Evolutionary conservation across 2,113 vertebrate species (phyloP).

Genomic region (Urocynchramus pylzowi): DNA sequence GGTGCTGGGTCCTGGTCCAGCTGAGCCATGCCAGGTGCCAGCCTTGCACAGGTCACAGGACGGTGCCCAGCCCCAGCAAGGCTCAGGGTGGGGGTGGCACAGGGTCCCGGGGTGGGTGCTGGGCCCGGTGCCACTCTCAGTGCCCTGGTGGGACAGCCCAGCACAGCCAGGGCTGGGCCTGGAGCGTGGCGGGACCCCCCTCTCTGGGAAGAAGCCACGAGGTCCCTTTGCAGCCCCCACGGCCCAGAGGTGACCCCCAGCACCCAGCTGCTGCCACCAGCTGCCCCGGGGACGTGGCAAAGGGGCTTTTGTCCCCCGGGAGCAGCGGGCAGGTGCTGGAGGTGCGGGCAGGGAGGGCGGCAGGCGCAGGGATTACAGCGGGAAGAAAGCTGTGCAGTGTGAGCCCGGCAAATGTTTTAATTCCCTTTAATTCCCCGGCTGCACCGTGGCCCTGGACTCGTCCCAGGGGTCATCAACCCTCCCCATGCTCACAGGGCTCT

Average conservation of each 20-base stretch:
- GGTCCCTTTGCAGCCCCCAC: neutral
- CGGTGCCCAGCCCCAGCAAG: neutral
- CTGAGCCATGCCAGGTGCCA: neutral
- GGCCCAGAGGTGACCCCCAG: neutral
- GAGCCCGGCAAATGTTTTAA: conserved; percentile 40
- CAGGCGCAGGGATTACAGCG: neutral
- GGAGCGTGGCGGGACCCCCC: neutral
- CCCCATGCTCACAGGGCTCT: accelerated
- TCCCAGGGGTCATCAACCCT: neutral
- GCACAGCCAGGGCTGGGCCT: neutral
- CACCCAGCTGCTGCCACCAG: neutral
- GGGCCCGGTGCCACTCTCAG: neutral
- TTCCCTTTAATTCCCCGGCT: neutral
- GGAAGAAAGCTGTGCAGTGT: neutral
- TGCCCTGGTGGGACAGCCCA: accelerated
- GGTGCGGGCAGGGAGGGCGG: neutral
- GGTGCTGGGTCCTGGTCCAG: too few species aligned
- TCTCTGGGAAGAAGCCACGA: neutral
- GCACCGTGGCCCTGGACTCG: neutral
- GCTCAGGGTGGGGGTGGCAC: neutral
- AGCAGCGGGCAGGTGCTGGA: neutral
- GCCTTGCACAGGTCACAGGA: neutral
- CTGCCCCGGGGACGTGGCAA: neutral
- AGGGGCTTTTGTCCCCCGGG: neutral
- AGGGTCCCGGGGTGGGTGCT: accelerated